Evolutionary conservation across 1,140 invertebrate species (phyloP).

Genomic region (Amyelois transitella): DNA sequence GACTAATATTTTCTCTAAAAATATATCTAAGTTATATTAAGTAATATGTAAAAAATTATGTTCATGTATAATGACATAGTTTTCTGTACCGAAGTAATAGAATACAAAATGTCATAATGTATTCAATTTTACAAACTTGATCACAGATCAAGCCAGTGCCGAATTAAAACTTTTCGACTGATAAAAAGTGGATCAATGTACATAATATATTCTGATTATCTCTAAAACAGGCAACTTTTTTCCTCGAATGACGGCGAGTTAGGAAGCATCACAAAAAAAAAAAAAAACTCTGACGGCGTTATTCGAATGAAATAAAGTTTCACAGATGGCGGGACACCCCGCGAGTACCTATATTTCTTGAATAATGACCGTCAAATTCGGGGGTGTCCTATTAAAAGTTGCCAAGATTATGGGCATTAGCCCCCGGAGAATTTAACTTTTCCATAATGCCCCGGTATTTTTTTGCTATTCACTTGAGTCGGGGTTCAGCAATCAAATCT

Average conservation of each 20-base stretch:
- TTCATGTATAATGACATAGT: no score
- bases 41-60: no score
- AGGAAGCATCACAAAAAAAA: background rate
- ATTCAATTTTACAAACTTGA: background rate
- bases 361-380: constrained; percentile 64
- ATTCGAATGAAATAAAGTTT: constrained; percentile 52
- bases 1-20: no score
- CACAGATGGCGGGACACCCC: constrained; percentile 23
- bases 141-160: no score
- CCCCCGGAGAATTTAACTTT: constrained; percentile 52
- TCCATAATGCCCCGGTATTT: constrained; percentile 36
- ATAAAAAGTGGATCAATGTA: no score
- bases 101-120: no score
- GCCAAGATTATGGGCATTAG: constrained; percentile 65
- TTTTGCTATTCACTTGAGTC: constrained; percentile 14
- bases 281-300: constrained; percentile 26
- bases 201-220: no score
- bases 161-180: no score
- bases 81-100: no score
- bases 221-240: no score
- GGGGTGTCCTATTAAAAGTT: constrained; percentile 67
- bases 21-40: no score
- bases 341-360: constrained; percentile 51
- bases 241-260: background rate
- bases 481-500: background rate